Base-by-base conservation (phyloP, 2,888 invertebrate genomes). In the Caenorhabditis angaria region DNA sequence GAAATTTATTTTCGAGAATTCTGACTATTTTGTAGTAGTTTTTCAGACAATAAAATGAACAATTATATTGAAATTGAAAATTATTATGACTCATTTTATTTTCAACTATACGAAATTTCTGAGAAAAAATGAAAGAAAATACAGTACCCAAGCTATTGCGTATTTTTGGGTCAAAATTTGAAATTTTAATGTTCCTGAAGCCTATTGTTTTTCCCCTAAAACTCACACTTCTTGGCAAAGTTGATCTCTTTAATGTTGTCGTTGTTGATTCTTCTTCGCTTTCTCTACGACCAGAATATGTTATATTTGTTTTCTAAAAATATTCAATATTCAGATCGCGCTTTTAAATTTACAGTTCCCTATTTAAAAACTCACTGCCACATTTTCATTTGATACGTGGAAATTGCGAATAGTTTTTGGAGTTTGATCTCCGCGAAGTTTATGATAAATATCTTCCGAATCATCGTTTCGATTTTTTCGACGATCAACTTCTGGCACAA, bases 401-500 rank as follows among this genome's bases (percentile, higher is more conserved):
- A 69, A 79, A 56, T 79, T 79, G 28, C 78, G 35, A 35, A 79
- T 79, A 8, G 76, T 79, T 54, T 65, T 55, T 18, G 76, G 71
- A 24, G 70, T 61, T 27, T 65, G 67, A 28, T 70, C 61, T 59
- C 22, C 54, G 22, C 51, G 32, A 22, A 14, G 10, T 54, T 55
- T 66, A n/a, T 56, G 48, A 53, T 71, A 71, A 14, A 61, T 60
- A 27, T 66, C 66, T 18, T 54, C 54, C 1, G 25, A 12, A 14
- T 24, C n/a, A 27, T 54, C 54, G 8, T 12, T 5, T 54, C 54
- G 25, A 54, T 24, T 54, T 54, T 27, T 54, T 54, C 54, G 41
- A 3, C 70, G 63, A 51, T 80, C 80, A 8, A 78, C 76, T 70
- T 86, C 86, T 1, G 86, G 86, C 0, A 86, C 80, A 62, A 86